Conservation (phyloP, 2,113 vertebrate genomes). For the Odocoileus hemionus region DNA sequence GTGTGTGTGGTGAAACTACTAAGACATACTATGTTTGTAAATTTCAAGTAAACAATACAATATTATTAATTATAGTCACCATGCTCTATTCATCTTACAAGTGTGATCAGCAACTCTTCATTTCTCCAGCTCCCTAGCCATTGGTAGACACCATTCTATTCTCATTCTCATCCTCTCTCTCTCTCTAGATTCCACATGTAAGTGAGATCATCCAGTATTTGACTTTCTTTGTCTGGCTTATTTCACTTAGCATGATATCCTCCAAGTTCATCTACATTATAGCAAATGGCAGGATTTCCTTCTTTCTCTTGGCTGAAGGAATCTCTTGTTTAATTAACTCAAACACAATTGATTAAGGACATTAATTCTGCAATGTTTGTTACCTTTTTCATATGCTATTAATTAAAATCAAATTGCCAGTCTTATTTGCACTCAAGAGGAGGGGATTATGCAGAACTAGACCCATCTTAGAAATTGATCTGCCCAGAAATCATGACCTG, state of each 20-base stretch:
- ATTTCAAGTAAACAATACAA: neutral
- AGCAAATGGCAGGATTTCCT: neutral
- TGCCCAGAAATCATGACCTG: neutral
- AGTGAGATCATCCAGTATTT: neutral
- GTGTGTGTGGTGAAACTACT: neutral
- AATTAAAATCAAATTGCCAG: neutral
- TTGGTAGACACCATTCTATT: neutral
- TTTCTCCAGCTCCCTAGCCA: neutral
- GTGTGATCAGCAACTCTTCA: neutral
- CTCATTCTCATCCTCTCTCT: neutral
- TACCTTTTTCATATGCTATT: neutral
- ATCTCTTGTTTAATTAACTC: neutral
- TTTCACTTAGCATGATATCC: neutral
- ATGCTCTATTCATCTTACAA: neutral
- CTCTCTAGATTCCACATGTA: neutral
- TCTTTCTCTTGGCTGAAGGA: neutral
- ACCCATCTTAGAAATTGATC: neutral
- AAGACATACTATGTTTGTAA: neutral
- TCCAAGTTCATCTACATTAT: neutral
- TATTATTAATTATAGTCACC: neutral
- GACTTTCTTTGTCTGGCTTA: neutral
- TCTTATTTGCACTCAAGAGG: neutral
- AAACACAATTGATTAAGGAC: neutral
- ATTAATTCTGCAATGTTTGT: neutral
- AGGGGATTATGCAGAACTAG: neutral